Conservation (phyloP, 2,888 invertebrate species). For the Melanchra persicariae region DNA sequence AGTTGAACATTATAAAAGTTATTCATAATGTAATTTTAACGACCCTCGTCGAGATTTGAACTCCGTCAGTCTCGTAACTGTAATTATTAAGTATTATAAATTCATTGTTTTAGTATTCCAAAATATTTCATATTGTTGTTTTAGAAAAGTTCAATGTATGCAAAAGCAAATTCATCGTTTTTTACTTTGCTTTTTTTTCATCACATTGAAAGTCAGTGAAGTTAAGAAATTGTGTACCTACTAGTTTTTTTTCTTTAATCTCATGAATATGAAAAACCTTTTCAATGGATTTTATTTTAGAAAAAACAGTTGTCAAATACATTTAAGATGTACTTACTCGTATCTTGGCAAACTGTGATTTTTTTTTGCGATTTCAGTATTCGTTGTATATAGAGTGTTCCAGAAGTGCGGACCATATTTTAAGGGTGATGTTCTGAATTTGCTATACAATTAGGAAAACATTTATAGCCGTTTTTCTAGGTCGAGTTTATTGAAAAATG, state of each 20-base stretch:
- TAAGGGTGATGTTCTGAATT: no score
- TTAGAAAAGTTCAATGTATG: neutral
- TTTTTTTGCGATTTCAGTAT: no score
- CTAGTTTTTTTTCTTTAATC: no score
- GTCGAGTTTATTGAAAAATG: no score
- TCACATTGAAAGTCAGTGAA: neutral
- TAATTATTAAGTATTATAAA: constrained; percentile 12
- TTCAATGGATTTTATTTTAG: no score
- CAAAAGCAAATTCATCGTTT: neutral
- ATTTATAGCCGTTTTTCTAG: no score
- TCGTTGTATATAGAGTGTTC: no score
- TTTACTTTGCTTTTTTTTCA: neutral
- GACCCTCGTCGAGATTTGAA: constrained; percentile 8
- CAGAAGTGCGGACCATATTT: no score
- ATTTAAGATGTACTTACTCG: no score
- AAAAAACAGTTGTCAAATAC: no score
- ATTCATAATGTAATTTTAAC: constrained; percentile 29
- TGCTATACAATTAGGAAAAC: no score
- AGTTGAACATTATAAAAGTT: constrained; percentile 19
- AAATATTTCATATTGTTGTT: neutral
- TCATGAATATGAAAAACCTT: neutral
- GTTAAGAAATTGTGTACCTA: neutral
- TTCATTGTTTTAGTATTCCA: constrained; percentile 6
- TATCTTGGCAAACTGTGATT: no score
- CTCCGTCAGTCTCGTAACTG: neutral